phyloP scores from a whole-genome alignment of 1,140 invertebrate species.

The Cheumatopsyche charites region DNA sequence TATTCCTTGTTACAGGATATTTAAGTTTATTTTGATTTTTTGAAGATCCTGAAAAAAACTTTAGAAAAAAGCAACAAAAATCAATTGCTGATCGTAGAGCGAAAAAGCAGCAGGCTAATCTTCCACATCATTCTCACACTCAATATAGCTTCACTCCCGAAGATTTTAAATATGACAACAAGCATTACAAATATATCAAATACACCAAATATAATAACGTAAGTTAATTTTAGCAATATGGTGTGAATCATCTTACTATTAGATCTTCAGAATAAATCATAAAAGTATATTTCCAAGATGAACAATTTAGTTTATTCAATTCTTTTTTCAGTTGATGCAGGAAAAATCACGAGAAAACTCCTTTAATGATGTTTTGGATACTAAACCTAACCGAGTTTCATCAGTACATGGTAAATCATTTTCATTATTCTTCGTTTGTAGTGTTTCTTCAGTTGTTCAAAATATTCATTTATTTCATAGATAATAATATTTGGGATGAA shows the following conservation, averaged over 20 bases:
- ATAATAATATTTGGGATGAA: constrained; percentile 48
- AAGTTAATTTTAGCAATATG: constrained; percentile 47
- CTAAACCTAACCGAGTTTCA: constrained; percentile 44
- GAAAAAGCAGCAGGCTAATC: constrained; percentile 45
- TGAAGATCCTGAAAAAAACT: constrained; percentile 42
- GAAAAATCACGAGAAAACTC: constrained; percentile 46
- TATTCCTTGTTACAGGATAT: neutral
- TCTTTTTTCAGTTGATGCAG: constrained; percentile 42
- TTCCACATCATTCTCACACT: constrained; percentile 50
- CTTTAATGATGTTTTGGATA: constrained; percentile 45
- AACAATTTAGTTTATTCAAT: constrained; percentile 13
- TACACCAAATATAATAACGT: constrained; percentile 76
- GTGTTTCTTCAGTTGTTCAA: too few relatives aligned
- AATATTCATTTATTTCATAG: constrained; percentile 33
- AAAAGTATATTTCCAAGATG: constrained; percentile 1
- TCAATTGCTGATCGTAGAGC: constrained; percentile 38
- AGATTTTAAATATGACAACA: constrained; percentile 81
- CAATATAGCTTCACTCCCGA: constrained; percentile 73
- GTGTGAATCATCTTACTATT: neutral
- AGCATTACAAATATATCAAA: constrained; percentile 81
- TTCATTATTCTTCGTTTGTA: too few relatives aligned
- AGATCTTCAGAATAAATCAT: neutral
- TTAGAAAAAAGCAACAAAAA: constrained; percentile 45
- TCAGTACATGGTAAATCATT: constrained; percentile 40
- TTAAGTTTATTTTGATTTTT: neutral